Evolutionary conservation across 2,797 vertebrate genomes (phyloP), one percentile per base, ranked within the genome.

Genomic region (Halcyon chelicuti): DNA sequence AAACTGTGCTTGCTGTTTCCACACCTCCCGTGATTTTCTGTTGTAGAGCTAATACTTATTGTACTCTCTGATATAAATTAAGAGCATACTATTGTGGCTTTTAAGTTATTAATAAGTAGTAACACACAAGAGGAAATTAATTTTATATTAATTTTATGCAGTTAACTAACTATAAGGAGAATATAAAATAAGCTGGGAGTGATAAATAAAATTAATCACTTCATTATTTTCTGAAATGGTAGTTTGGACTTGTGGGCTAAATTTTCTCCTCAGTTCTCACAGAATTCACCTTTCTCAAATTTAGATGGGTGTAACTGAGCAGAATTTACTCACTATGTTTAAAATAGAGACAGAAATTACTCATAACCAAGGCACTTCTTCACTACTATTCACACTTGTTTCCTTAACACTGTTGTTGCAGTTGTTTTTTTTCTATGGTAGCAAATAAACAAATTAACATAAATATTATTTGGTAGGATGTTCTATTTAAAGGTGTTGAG

Each of bases 371-470:
- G 42, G 90, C 77, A 85, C 35, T 86, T 90, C 75, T 92, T 78
- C 78, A 55, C 55, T 93, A 91, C 92, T 94, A 84, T 95, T 85
- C 61, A 84, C 3, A 42, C 61, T 82, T 71, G 63, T 66, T 90
- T 46, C 61, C 86, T 73, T 76, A 86, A 70, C 51, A 21, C 26
- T 55, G 57, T 73, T 93, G 68, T 83, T 77, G 73, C 68, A 51
- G 76, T 79, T 89, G 91, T 60, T 73, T 85, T 75, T 96, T 96
- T 92, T 15, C 93, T 96, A 96, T 96, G 90, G 94, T 66, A 97
- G 93, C 96, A 94, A 95, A 95, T 57, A 95, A 96, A 96, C 91
- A 96, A 96, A 95, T 96, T 95, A 85, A 79, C 88, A 96, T 78
- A 92, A 91, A 92, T 66, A 91, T 72, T 88, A 55, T 93, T 89